phyloP scores from a whole-genome alignment of 2,797 vertebrate genomes.

The Thaleichthys pacificus region DNA sequence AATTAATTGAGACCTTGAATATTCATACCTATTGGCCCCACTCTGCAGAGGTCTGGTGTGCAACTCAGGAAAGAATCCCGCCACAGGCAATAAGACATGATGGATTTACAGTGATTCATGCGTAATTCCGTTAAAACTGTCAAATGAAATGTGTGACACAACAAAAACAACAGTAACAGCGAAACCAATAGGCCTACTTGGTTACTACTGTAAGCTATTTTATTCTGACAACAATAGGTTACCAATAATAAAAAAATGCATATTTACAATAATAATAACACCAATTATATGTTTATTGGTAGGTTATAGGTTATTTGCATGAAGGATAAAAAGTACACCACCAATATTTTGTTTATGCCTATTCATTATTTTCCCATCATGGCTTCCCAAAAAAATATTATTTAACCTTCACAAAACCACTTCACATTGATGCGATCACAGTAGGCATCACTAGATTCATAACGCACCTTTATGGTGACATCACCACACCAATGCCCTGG shows the following conservation, averaged over 20 bases:
- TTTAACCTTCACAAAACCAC: no score
- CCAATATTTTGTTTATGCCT: slow-evolving; percentile 84
- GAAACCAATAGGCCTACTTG: not conserved
- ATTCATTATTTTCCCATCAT: slow-evolving; percentile 91
- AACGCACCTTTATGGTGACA: not conserved
- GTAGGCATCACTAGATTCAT: no score
- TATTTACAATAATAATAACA: not conserved
- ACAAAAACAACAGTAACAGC: not conserved
- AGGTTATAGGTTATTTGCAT: slow-evolving; percentile 87
- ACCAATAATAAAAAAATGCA: not conserved
- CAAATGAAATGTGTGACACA: not conserved
- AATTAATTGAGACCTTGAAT: slow-evolving; percentile 93
- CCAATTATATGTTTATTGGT: slow-evolving; percentile 71
- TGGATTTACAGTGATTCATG: slow-evolving; percentile 72
- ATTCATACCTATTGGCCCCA: slow-evolving; percentile 80
- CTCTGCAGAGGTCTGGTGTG: slow-evolving; percentile 72
- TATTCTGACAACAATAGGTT: not conserved
- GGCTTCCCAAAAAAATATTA: slow-evolving; percentile 80
- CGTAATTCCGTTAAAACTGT: slow-evolving; percentile 35
- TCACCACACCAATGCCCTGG: not conserved
- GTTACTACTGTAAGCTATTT: not conserved
- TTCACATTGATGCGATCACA: no score
- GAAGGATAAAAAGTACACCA: slow-evolving; percentile 88
- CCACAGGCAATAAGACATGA: slow-evolving; percentile 84
- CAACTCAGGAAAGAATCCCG: slow-evolving; percentile 83